Evolutionary conservation across 2,888 invertebrate species (phyloP).

Genomic region (Drosophila buzzatii): DNA sequence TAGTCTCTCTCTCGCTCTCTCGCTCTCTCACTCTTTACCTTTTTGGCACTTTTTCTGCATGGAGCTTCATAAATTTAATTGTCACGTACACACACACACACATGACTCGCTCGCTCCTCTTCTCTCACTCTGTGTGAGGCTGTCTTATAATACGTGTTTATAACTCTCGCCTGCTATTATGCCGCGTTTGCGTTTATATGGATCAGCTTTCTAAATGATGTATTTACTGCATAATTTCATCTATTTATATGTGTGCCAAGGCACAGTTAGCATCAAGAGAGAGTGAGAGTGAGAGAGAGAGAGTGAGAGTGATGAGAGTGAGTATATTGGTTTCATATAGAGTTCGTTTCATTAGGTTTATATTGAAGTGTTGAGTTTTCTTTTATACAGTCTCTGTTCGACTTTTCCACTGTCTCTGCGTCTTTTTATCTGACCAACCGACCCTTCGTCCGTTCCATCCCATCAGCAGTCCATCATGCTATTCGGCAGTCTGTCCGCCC

Average conservation of each 20-base stretch:
- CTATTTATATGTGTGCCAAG: conserved; percentile 57
- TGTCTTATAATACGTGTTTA: conserved; percentile 69
- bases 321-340: background rate
- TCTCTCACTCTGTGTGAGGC: background rate
- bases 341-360: background rate
- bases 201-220: conserved; percentile 65
- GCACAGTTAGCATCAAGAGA: background rate
- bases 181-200: conserved; percentile 59
- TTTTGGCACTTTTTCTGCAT: conserved; percentile 2
- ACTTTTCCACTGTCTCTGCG: background rate
- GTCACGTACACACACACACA: conserved; percentile 61
- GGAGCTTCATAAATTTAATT: conserved; percentile 75
- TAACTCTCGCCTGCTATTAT: conserved; percentile 58
- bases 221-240: conserved; percentile 72
- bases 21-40: background rate
- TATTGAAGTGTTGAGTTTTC: background rate
- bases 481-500: background rate
- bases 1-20: background rate
- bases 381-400: background rate
- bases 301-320: background rate
- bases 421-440: no score
- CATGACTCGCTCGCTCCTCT: background rate
- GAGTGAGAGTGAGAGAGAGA: background rate
- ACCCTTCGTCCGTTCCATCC: background rate
- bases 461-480: no score